A percentile compares a stretch with the other conserved stretches of the same genome.
Conservation (phyloP, 1,140 invertebrate genomes). For the Dendrolimus kikuchii region DNA sequence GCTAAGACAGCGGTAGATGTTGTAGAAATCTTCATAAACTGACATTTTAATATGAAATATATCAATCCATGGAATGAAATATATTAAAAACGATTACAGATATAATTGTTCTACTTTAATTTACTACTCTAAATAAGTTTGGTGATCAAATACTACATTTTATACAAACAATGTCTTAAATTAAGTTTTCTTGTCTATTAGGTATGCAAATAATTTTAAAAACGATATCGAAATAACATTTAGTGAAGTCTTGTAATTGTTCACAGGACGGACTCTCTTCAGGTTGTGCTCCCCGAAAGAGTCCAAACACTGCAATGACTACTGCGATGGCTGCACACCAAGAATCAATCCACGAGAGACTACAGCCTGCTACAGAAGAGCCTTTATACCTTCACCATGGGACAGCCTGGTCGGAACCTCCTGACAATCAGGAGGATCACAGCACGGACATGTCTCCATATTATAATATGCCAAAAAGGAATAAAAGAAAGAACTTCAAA, state of each 20-base stretch:
- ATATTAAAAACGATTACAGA: no score
- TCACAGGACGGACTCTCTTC: constrained; percentile 53
- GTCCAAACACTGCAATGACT: constrained; percentile 61
- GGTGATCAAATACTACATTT: no score
- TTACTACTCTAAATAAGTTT: no score
- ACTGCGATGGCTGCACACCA: constrained; percentile 67
- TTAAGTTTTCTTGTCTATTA: no score
- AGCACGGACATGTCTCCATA: constrained; percentile 66
- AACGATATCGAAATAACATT: no score
- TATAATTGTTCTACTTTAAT: no score
- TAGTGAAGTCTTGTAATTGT: constrained; percentile 27
- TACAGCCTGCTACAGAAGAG: constrained; percentile 52
- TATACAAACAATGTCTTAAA: no score
- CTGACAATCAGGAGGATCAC: constrained; percentile 57
- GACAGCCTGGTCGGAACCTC: constrained; percentile 46
- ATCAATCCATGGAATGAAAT: no score
- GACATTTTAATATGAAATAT: no score
- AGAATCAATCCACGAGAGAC: constrained; percentile 64
- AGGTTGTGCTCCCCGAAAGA: constrained; percentile 41
- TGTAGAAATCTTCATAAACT: no score
- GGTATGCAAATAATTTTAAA: no score
- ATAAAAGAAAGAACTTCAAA: constrained; percentile 80
- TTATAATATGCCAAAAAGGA: constrained; percentile 73
- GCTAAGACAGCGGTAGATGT: no score
- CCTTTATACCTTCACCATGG: constrained; percentile 61